Evolutionary conservation across 2,113 vertebrate genomes (phyloP).

Genomic region (Scartelaos histophorus): DNA sequence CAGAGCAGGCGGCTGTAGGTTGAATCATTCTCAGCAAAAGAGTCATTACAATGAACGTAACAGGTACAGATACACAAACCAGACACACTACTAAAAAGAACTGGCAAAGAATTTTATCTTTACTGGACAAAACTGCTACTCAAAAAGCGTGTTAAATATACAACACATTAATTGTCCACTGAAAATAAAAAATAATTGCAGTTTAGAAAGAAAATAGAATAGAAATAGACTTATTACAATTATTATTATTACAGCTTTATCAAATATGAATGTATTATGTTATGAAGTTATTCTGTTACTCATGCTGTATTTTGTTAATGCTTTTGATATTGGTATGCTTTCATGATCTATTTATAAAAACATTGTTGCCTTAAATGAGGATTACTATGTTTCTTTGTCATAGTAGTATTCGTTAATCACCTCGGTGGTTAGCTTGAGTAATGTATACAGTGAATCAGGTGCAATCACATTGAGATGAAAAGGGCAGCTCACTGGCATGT

Average conservation of each 20-base stretch:
- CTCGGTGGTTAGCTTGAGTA: not conserved
- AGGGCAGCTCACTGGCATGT: conserved; percentile 2
- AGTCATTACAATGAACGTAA: conserved; percentile 27
- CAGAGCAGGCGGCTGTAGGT: conserved; percentile 9
- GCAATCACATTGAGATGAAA: conserved; percentile 8
- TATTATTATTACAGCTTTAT: too few relatives aligned
- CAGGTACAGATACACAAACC: conserved; percentile 20
- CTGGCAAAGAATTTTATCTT: not conserved
- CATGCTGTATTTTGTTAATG: not conserved
- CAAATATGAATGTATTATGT: too few relatives aligned
- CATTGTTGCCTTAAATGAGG: not conserved
- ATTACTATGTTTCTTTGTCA: not conserved
- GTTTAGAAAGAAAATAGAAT: too few relatives aligned
- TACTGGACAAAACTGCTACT: too few relatives aligned
- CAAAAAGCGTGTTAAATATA: too few relatives aligned
- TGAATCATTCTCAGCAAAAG: conserved; percentile 22
- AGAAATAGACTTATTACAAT: too few relatives aligned
- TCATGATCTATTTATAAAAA: not conserved
- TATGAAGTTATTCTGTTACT: not conserved
- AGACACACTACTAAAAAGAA: conserved; percentile 6
- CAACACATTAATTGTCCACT: too few relatives aligned
- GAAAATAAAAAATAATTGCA: too few relatives aligned
- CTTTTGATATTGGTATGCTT: not conserved
- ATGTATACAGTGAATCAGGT: not conserved
- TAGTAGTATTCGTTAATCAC: not conserved